Percentiles rank a stretch among this genome's conserved stretches.
phyloP scores from a whole-genome alignment of 2,797 vertebrate genomes.

The Alectoris magna region DNA sequence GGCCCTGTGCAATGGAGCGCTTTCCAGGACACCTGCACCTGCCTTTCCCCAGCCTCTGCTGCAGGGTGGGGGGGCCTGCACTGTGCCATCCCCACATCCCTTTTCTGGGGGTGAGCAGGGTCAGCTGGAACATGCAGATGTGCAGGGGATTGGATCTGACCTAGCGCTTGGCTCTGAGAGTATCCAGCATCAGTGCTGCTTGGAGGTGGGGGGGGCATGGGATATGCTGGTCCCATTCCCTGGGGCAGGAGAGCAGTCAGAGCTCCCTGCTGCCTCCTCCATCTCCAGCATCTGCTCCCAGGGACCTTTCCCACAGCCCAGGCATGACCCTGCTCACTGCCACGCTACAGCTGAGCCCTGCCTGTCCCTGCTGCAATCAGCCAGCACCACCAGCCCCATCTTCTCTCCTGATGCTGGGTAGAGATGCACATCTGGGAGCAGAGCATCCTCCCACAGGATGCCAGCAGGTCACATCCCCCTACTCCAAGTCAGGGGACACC shows the following conservation, averaged over 20 bases:
- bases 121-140: background rate
- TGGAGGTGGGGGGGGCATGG: background rate
- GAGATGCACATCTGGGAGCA: background rate
- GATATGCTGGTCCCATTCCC: too few species aligned
- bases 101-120: background rate
- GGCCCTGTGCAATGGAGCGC: background rate
- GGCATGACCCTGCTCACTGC: background rate
- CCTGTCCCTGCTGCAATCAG: background rate
- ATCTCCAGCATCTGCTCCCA: background rate
- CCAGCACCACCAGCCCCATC: background rate
- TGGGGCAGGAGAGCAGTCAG: background rate
- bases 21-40: background rate
- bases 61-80: background rate
- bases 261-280: background rate
- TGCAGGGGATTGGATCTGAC: background rate
- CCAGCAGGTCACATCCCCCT: background rate
- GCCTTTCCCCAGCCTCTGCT: background rate
- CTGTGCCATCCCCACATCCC: background rate
- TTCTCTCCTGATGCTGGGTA: accelerated
- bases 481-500: background rate
- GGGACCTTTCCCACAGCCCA: background rate
- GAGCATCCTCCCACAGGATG: background rate
- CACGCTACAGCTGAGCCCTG: background rate
- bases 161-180: background rate
- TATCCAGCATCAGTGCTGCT: background rate